Base-by-base conservation (phyloP, 2,797 vertebrate species). In the Pempheris klunzingeri region DNA sequence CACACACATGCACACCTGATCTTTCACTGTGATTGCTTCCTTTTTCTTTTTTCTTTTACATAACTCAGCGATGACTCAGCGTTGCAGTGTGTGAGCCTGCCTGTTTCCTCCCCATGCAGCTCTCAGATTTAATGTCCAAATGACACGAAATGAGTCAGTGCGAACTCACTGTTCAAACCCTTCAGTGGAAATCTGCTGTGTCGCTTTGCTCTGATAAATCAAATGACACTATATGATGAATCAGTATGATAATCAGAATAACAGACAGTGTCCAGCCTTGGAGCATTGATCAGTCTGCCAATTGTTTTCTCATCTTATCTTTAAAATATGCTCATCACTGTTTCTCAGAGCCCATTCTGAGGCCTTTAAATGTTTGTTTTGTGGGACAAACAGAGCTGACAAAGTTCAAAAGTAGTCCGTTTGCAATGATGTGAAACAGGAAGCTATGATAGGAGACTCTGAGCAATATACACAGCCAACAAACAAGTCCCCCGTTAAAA, bases 1-100 rank as follows among this genome's bases (percentile, higher is more conserved):
- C 24, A 39, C 76, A 58, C 14, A 44, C 26, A 22, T 26, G 32
- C 57, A 64, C 58, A 7, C 53, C 36, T 70, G 64, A 60, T 49
- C 38, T 61, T 53, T 78, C 36, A 18, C 17, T 36, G 38, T 26
- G 28, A 71, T 28, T 53, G 58, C 38, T 34, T 12, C 52, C 3
- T 20, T 39, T 34, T 71, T 24, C 64, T 46, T 10, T 32, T 30
- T 63, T 47, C 5, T 69, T 77, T 85, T 82, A 68, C 7, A 0
- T 77, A 73, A 72, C 54, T 57, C 36, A 15, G 38, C 32, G 4
- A n/a, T 83, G 81, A 85, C 60, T 88, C 71, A 81, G 78, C 24
- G 0, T 28, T 5, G 9, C 49, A 22, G 43, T 47, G 30, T 46
- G 65, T 32, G 28, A 24, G 60, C 4, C 20, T 44, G 26, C 20